Percentiles rank a stretch among this genome's conserved stretches.
Conservation (phyloP, 2,888 invertebrate genomes). For the Hololepta plana region DNA sequence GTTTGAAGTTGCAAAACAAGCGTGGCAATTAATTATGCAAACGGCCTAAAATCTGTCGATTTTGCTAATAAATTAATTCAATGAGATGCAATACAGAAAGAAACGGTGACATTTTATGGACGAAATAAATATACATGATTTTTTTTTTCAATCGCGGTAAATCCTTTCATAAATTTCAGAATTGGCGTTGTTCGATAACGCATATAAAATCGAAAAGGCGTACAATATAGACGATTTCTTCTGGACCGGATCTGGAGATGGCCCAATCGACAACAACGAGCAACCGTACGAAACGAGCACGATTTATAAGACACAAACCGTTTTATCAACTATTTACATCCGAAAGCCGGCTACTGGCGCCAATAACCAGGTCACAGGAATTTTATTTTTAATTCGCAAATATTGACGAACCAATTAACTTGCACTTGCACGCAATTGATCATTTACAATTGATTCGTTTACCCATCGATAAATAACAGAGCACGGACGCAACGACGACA, state of each 20-base stretch:
- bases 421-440: too few species aligned
- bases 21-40: too few species aligned
- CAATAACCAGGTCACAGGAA: conserved; percentile 11
- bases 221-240: conserved; percentile 67
- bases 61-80: too few species aligned
- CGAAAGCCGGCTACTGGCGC: conserved; percentile 31
- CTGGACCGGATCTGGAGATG: conserved; percentile 79
- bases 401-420: conserved; percentile 8
- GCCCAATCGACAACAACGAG: conserved; percentile 30
- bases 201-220: conserved; percentile 12
- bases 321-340: conserved; percentile 51
- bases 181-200: conserved; percentile 8
- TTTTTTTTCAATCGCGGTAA: too few species aligned
- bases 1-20: too few species aligned
- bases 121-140: too few species aligned
- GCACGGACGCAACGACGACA: too few species aligned
- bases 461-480: too few species aligned
- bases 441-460: too few species aligned
- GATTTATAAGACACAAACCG: conserved; percentile 44
- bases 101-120: too few species aligned
- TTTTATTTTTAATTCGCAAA: conserved; percentile 5
- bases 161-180: conserved; percentile 7
- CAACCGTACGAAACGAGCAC: conserved; percentile 34
- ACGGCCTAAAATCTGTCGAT: too few species aligned
- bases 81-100: too few species aligned